Conservation (phyloP, 2,113 vertebrate species). For the Columba livia region DNA sequence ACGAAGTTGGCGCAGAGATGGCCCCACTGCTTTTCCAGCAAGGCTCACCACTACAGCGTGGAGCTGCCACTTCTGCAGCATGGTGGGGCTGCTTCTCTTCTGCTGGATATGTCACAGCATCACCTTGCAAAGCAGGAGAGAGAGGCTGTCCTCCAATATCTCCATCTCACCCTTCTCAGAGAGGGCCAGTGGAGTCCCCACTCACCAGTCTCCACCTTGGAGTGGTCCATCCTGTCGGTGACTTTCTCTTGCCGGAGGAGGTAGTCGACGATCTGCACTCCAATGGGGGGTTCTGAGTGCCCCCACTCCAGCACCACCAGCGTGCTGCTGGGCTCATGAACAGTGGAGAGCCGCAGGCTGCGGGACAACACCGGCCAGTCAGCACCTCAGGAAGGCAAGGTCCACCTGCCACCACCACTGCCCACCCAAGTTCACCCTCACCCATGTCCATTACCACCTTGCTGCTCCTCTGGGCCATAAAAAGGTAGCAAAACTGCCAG, state of each 20-base stretch:
- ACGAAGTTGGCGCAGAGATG: not conserved
- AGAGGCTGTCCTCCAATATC: not conserved
- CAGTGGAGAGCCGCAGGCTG: conserved; percentile 89
- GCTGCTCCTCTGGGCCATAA: not conserved
- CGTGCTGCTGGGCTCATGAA: conserved; percentile 94
- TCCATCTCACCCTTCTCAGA: not conserved
- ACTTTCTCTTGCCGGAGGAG: conserved; percentile 97
- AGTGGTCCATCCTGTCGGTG: conserved; percentile 93
- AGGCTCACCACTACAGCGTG: not conserved
- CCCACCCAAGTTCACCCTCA: not conserved
- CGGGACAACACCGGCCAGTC: not conserved
- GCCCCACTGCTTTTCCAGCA: not conserved
- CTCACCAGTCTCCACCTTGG: conserved; percentile 95
- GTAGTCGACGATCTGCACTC: conserved; percentile 93
- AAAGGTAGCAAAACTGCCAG: not conserved
- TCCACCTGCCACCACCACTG: too few species aligned
- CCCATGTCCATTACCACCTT: not conserved
- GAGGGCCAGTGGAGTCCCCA: not conserved
- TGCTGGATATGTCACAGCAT: not conserved
- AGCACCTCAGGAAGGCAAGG: not conserved
- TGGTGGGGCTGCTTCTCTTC: not conserved
- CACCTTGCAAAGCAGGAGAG: not conserved
- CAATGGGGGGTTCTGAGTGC: conserved; percentile 92
- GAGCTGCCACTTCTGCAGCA: not conserved
- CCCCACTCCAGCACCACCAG: conserved; percentile 95